Percentiles rank a stretch among this genome's conserved stretches.
Evolutionary conservation across 35 echinoderm and acorn worm genomes (phyloP).

Genomic region (Heliocidaris erythrogramma): DNA sequence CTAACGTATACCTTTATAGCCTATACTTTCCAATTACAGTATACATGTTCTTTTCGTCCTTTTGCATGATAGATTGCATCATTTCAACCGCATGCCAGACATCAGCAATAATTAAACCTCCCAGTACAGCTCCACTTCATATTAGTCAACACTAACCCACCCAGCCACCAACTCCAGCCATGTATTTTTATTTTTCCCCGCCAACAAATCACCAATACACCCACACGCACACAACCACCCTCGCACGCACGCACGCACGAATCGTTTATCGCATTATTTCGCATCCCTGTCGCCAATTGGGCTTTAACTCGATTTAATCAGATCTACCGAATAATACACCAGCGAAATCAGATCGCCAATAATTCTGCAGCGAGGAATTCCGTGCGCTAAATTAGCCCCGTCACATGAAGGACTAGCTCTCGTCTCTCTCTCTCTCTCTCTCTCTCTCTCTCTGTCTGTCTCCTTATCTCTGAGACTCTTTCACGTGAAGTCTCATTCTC

Average conservation of each 20-base stretch:
- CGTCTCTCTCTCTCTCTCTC: conserved; percentile 15
- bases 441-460: not conserved
- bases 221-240: not conserved
- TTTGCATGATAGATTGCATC: not conserved
- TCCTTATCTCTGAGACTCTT: not conserved
- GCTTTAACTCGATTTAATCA: conserved; percentile 45
- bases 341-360: conserved; percentile 37
- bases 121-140: not conserved
- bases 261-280: conserved; percentile 42
- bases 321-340: conserved; percentile 39
- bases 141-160: not conserved
- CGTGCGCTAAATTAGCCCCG: conserved; percentile 36
- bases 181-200: not conserved
- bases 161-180: not conserved
- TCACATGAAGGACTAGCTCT: conserved; percentile 16
- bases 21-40: too few relatives aligned
- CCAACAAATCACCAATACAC: not conserved
- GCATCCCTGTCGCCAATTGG: conserved; percentile 38
- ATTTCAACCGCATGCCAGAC: not conserved
- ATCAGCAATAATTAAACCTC: not conserved
- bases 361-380: conserved; percentile 33
- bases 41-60: too few relatives aligned
- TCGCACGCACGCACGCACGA: conserved; percentile 10
- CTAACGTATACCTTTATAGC: too few relatives aligned
- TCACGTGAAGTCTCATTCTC: not conserved